Base-by-base conservation (phyloP, 1,140 invertebrate genomes). In the Cardiocondyla obscurior region DNA sequence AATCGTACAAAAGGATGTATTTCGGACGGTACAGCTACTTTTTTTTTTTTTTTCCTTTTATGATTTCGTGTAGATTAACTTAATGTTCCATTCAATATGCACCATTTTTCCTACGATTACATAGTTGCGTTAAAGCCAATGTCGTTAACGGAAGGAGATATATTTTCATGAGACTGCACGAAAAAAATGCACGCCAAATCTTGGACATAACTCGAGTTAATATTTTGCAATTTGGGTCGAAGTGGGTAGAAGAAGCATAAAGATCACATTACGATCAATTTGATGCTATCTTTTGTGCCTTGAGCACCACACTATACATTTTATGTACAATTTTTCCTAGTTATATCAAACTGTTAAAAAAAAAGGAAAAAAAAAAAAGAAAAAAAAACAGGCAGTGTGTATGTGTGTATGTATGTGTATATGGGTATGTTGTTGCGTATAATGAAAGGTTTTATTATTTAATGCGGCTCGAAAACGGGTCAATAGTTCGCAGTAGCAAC, bases 401-500 rank as follows among this genome's bases (percentile, higher is more conserved):
- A n/a, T n/a, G n/a, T n/a, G n/a, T n/a, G n/a, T n/a, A n/a, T n/a
- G n/a, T n/a, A n/a, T n/a, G n/a, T n/a, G n/a, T n/a, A n/a, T n/a
- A n/a, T n/a, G n/a, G n/a, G n/a, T n/a, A n/a, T n/a, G n/a, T n/a
- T n/a, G 10, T 49, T 53, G 36, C 51, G 30, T 14, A 36, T 4
- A 10, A 57, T 3, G 36, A 25, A 57, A 39, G 28, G 2, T 10
- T 55, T 39, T 70, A 51, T n/a, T 30, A 57, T 16, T 36, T 8
- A 22, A 46, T 46, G 5, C 3, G 55, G 16, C 25, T 28, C 3
- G 0, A 62, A 74, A 60, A 62, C n/a, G 12, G n/a, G 39, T 60
- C 42, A 22, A 30, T 46, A 16, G 28, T 30, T 83, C 42, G 62
- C 83, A 73, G 60, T 57, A 73, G 57, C 82, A 82, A 60, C 39